Percentiles rank a stretch among this genome's conserved stretches.
These are phyloP conservation scores for Polyergus mexicanus DNA, from an alignment of 1,140 invertebrate genomes.

Conservation along the genomic window DNA sequence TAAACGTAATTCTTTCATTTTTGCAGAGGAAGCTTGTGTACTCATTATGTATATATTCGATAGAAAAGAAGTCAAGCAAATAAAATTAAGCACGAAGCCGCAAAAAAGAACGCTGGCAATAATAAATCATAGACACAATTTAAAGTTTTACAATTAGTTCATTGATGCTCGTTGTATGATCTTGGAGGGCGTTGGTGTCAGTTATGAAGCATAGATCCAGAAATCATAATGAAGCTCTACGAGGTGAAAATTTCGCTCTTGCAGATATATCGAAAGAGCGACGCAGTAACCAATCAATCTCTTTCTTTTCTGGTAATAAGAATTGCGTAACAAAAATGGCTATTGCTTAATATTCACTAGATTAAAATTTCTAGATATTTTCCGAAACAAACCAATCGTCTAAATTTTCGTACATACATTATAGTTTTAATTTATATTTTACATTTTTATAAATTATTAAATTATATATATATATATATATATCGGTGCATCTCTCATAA, in stretches of 20 bases:
- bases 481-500: neutral
- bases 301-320: neutral
- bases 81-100: neutral
- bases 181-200: neutral
- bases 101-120: neutral
- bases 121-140: neutral
- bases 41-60: conserved; percentile 73
- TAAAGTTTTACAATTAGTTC: conserved; percentile 14
- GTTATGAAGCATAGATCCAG: too few species aligned
- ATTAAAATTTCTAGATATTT: too few species aligned
- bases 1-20: conserved; percentile 85
- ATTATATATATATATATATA: too few species aligned
- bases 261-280: neutral
- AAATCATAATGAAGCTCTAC: neutral
- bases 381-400: too few species aligned
- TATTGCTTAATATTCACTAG: neutral
- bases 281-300: neutral
- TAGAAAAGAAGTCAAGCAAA: neutral
- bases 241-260: neutral
- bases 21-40: conserved; percentile 76
- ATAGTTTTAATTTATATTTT: too few species aligned
- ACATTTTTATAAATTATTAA: too few species aligned
- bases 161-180: neutral
- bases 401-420: too few species aligned
- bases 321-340: neutral